A percentile compares a stretch with the other conserved stretches of the same genome.
Conservation (phyloP, 2,113 vertebrate genomes). For the Phylloscopus trochilus region DNA sequence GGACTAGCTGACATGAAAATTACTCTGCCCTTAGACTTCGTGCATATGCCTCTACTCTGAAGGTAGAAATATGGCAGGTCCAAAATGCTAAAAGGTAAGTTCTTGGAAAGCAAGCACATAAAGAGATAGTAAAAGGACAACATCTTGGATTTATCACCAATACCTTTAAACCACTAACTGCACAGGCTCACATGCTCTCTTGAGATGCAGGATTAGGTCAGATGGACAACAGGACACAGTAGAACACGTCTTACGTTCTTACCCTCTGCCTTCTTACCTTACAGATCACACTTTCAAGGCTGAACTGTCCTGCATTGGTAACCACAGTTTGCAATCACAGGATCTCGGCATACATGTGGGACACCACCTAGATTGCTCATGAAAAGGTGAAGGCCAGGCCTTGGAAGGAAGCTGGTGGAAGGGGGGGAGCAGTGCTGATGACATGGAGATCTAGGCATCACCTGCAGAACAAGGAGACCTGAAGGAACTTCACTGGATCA, state of each 20-base stretch:
- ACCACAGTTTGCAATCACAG: neutral
- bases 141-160: neutral
- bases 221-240: neutral
- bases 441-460: neutral
- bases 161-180: neutral
- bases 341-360: accelerated
- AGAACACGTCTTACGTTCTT: neutral
- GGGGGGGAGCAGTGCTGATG: neutral
- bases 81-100: neutral
- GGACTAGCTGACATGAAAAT: neutral
- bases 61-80: neutral
- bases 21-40: neutral
- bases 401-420: neutral
- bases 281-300: neutral
- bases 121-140: neutral
- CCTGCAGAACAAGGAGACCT: neutral
- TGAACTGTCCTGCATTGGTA: neutral
- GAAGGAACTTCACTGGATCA: neutral
- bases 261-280: neutral
- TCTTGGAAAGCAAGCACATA: neutral
- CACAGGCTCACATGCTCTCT: neutral
- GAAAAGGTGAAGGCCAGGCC: neutral
- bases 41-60: neutral
- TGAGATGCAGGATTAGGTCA: neutral
- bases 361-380: neutral